A percentile compares a stretch with the other conserved stretches of the same genome.
These are phyloP conservation scores for Trinorchestia longiramus DNA, from an alignment of 1,140 invertebrate species.

Conservation along the genomic window DNA sequence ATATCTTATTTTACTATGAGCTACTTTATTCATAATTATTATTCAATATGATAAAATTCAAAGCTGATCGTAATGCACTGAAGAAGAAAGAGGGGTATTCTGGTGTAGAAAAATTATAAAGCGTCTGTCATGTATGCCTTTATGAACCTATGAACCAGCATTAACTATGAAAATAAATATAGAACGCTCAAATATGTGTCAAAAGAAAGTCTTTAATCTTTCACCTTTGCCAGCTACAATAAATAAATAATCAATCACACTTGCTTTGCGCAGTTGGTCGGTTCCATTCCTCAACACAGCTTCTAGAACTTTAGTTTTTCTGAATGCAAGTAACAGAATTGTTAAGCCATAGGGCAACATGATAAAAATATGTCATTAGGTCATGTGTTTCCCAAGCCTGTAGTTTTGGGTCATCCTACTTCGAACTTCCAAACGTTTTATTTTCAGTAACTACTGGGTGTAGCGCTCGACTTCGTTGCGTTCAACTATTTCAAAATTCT, in stretches of 20 bases:
- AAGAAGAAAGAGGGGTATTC: not conserved
- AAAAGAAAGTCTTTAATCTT: not conserved
- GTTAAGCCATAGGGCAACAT: not conserved
- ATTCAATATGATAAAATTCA: not conserved
- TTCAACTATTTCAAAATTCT: no score
- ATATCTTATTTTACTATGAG: not conserved
- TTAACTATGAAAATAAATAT: not conserved
- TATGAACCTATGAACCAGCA: not conserved
- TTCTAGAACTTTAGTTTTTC: not conserved
- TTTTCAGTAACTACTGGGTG: no score
- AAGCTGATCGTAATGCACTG: not conserved
- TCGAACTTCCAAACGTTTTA: no score
- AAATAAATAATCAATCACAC: not conserved
- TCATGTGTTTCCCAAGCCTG: no score
- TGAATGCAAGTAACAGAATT: not conserved
- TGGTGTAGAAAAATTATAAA: not conserved
- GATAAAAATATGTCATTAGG: no score
- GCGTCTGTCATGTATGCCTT: not conserved
- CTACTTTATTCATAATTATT: not conserved
- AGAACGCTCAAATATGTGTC: not conserved
- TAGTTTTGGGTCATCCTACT: no score
- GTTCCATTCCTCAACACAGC: not conserved
- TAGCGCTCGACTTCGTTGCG: no score
- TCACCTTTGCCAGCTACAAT: not conserved
- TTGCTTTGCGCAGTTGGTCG: no score